Conservation (phyloP, 2,113 vertebrate genomes). For the Bubo blakistoni region DNA sequence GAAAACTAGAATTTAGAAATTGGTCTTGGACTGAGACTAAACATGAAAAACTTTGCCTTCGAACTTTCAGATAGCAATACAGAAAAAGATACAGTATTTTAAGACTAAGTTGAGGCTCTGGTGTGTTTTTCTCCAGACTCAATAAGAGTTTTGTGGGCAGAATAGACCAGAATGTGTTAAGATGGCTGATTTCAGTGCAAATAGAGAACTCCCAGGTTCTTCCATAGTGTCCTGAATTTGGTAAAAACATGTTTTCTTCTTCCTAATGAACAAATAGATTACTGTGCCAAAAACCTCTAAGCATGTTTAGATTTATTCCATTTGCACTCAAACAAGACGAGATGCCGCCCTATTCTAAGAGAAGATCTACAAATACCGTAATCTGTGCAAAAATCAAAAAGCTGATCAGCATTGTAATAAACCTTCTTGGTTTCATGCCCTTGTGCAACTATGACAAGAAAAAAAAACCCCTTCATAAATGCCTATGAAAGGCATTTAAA, state of each 20-base stretch:
- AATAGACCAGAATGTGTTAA: background rate
- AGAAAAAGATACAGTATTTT: background rate
- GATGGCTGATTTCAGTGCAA: background rate
- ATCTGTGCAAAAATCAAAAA: background rate
- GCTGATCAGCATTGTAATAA: background rate
- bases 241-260: background rate
- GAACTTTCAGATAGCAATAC: background rate
- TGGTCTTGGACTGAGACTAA: background rate
- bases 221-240: background rate
- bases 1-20: background rate
- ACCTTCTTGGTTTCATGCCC: background rate
- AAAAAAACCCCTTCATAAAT: background rate
- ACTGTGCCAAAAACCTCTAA: background rate
- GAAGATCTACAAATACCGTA: background rate
- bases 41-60: background rate
- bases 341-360: background rate
- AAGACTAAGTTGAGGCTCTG: background rate
- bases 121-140: background rate
- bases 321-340: background rate
- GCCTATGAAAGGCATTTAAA: background rate
- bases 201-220: background rate
- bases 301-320: background rate
- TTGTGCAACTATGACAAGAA: background rate
- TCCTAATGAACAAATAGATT: background rate
- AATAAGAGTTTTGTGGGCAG: rapidly evolving